Conservation (phyloP, 2,113 vertebrate genomes). For the Scytalopus superciliaris region DNA sequence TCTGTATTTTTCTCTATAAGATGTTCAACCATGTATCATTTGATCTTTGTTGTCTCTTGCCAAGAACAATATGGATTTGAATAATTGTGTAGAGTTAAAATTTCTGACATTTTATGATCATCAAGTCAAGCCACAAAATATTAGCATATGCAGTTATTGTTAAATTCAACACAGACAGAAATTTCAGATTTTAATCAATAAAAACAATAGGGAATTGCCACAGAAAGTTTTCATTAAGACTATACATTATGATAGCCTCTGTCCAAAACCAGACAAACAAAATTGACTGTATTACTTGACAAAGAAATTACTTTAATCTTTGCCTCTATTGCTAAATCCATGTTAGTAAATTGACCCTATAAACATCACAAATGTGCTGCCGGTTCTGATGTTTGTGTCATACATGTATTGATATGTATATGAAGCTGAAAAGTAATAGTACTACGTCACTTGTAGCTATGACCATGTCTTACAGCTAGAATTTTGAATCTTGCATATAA, state of each 20-base stretch:
- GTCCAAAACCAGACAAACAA: neutral
- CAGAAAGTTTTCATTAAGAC: neutral
- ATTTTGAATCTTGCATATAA: neutral
- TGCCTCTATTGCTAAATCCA: neutral
- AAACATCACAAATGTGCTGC: neutral
- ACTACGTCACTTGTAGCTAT: neutral
- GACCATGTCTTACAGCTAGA: neutral
- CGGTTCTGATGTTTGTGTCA: neutral
- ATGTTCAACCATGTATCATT: neutral
- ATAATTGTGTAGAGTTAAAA: neutral
- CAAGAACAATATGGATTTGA: neutral
- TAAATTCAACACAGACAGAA: neutral
- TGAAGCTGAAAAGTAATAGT: neutral
- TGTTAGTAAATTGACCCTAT: neutral
- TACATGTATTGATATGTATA: too few relatives aligned
- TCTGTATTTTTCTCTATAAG: neutral
- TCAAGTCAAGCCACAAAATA: neutral
- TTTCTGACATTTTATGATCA: neutral
- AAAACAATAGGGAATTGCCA: neutral
- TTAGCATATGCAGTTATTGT: neutral
- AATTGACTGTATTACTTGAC: neutral
- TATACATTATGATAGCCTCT: neutral
- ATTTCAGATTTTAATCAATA: neutral
- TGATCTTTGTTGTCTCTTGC: neutral
- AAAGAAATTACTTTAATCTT: neutral